Percentiles rank a stretch among this genome's conserved stretches.
Conservation (phyloP, 2,888 invertebrate genomes). For the Melinaea menophilus region DNA sequence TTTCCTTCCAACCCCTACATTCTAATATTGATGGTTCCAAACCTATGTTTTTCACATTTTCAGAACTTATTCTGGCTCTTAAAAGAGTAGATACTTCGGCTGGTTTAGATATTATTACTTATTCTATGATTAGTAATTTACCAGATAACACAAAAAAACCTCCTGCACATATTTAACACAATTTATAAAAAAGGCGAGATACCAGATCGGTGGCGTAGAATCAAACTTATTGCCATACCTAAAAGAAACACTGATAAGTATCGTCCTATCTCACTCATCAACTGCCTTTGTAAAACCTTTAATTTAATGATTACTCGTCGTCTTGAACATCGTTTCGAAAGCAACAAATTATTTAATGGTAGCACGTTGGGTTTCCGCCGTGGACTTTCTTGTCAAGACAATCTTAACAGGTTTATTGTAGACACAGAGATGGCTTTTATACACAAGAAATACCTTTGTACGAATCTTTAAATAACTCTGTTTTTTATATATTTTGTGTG, state of each 20-base stretch:
- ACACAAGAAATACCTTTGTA: not conserved
- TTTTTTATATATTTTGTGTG: too few relatives aligned
- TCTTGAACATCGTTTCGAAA: constrained; percentile 10
- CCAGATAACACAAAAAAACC: not conserved
- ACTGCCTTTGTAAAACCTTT: constrained; percentile 8
- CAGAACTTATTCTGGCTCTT: too few relatives aligned
- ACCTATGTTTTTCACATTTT: too few relatives aligned
- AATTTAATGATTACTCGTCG: constrained; percentile 10
- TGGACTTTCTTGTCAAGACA: constrained; percentile 7
- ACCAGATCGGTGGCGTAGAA: too few relatives aligned
- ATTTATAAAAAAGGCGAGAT: too few relatives aligned
- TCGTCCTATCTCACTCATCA: constrained; percentile 9
- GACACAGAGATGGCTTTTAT: constrained; percentile 12
- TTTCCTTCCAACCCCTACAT: too few relatives aligned
- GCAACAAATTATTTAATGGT: constrained; percentile 1
- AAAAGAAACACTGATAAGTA: not conserved
- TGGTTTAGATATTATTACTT: constrained; percentile 4
- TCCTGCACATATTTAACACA: too few relatives aligned
- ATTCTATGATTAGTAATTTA: constrained; percentile 10
- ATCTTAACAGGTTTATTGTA: constrained; percentile 9
- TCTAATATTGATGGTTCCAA: too few relatives aligned
- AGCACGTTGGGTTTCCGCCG: constrained; percentile 11
- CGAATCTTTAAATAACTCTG: too few relatives aligned
- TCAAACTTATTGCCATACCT: too few relatives aligned
- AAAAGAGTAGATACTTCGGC: constrained; percentile 8